Evolutionary conservation across 2,888 invertebrate genomes (phyloP).

Genomic region (Sussaba pulchella): DNA sequence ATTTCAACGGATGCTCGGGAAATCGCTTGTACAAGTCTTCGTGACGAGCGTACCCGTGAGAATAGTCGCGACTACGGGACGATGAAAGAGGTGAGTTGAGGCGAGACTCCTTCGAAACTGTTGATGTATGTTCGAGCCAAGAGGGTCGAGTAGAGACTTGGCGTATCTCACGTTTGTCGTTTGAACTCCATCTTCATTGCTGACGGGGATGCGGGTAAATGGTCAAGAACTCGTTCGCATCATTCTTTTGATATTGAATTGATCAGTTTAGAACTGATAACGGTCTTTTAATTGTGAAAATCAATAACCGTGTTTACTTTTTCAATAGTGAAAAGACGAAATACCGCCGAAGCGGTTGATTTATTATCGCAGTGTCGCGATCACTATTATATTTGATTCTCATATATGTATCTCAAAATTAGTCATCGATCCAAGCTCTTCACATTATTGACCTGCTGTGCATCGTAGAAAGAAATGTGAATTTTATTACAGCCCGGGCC

Average conservation of each 20-base stretch:
- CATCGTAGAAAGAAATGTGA: too few relatives aligned
- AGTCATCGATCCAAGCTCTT: too few relatives aligned
- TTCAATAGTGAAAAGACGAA: too few relatives aligned
- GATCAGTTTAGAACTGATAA: neutral
- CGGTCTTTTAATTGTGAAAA: too few relatives aligned
- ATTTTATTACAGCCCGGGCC: too few relatives aligned
- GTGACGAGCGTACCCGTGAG: constrained; percentile 50
- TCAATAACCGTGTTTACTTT: too few relatives aligned
- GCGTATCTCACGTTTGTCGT: neutral
- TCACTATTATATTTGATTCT: too few relatives aligned
- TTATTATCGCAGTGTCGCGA: too few relatives aligned
- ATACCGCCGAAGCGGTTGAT: too few relatives aligned
- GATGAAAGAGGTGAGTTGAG: constrained; percentile 52
- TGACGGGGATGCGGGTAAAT: constrained; percentile 46
- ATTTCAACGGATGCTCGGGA: constrained; percentile 35
- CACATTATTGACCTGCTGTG: too few relatives aligned
- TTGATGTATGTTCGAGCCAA: constrained; percentile 33
- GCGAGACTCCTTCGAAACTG: constrained; percentile 52
- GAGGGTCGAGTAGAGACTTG: neutral
- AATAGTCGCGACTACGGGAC: constrained; percentile 37
- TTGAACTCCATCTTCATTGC: constrained; percentile 21
- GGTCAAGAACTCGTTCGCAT: constrained; percentile 29
- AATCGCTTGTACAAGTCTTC: constrained; percentile 48
- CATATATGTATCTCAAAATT: too few relatives aligned
- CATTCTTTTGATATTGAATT: constrained; percentile 2